Conservation (phyloP, 2,888 invertebrate species). For the Trichopoda pennipes region DNA sequence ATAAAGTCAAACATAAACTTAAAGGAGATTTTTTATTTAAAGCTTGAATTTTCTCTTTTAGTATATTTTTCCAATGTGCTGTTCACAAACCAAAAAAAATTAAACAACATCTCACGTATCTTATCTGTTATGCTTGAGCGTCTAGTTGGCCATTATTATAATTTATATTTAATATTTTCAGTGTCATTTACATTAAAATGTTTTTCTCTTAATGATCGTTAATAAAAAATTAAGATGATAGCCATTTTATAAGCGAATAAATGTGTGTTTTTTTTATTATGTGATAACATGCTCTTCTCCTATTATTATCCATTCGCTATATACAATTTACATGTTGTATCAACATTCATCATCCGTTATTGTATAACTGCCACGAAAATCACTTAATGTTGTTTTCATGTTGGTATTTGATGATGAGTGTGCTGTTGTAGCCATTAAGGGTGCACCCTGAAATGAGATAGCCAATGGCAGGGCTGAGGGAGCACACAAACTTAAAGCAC, state of each 20-base stretch:
- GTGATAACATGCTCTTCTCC: not conserved
- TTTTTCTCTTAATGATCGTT: constrained; percentile 4
- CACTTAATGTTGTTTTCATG: constrained; percentile 77
- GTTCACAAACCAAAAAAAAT: too few species aligned
- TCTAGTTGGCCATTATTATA: not conserved
- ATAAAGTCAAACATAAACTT: too few species aligned
- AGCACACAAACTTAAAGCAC: constrained; percentile 87
- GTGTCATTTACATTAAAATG: constrained; percentile 25
- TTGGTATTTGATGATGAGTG: constrained; percentile 77
- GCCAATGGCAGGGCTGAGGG: constrained; percentile 88
- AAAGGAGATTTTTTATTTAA: too few species aligned
- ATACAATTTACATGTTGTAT: constrained; percentile 47
- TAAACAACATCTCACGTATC: not conserved
- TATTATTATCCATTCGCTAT: not conserved
- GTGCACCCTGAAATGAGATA: constrained; percentile 87
- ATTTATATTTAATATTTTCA: constrained; percentile 9
- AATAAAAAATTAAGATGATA: constrained; percentile 16
- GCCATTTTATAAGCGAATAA: not conserved
- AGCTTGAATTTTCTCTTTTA: too few species aligned
- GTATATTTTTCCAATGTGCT: too few species aligned
- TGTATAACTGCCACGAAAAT: constrained; percentile 80
- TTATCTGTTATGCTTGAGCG: not conserved
- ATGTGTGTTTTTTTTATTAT: not conserved
- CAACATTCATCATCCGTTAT: constrained; percentile 80
- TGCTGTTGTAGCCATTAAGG: constrained; percentile 75